Percentiles rank a stretch among this genome's conserved stretches.
These are phyloP conservation scores for Pristionchus mayeri DNA, from an alignment of 2,888 invertebrate species.

Conservation along the genomic window DNA sequence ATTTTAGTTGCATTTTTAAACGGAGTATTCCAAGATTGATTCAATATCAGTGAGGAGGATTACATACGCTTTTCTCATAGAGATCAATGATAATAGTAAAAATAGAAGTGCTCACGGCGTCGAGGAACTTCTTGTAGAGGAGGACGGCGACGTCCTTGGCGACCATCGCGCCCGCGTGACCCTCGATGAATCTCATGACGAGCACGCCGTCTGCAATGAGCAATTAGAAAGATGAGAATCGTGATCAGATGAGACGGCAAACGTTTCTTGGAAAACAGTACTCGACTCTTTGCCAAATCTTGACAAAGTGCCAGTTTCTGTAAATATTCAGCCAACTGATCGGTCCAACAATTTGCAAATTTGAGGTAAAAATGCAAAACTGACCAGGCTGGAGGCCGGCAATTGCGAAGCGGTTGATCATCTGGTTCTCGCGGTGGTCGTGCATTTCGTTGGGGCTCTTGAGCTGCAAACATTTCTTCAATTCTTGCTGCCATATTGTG, in stretches of 20 bases:
- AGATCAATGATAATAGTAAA: too few relatives aligned
- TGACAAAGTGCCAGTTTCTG: too few relatives aligned
- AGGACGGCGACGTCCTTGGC: constrained; percentile 70
- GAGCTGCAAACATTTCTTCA: background rate
- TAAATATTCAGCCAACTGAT: too few relatives aligned
- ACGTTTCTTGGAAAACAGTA: too few relatives aligned
- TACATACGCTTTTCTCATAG: too few relatives aligned
- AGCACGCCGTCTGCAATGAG: constrained; percentile 71
- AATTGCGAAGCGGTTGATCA: constrained; percentile 64
- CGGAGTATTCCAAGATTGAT: too few relatives aligned
- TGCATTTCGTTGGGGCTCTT: background rate
- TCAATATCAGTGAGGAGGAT: too few relatives aligned
- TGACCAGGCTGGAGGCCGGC: constrained; percentile 68
- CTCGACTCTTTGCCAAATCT: background rate
- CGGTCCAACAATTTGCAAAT: too few relatives aligned
- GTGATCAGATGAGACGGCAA: too few relatives aligned
- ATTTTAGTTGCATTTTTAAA: too few relatives aligned
- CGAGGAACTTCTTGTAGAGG: constrained; percentile 70
- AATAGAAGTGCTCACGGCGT: constrained; percentile 51
- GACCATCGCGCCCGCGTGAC: constrained; percentile 76
- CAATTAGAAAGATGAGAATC: background rate
- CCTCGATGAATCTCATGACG: constrained; percentile 75
- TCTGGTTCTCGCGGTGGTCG: constrained; percentile 28
- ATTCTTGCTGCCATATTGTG: too few relatives aligned
- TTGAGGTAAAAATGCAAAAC: background rate